Base-by-base conservation (phyloP, 2,113 vertebrate species). In the Urocitellus parryii region DNA sequence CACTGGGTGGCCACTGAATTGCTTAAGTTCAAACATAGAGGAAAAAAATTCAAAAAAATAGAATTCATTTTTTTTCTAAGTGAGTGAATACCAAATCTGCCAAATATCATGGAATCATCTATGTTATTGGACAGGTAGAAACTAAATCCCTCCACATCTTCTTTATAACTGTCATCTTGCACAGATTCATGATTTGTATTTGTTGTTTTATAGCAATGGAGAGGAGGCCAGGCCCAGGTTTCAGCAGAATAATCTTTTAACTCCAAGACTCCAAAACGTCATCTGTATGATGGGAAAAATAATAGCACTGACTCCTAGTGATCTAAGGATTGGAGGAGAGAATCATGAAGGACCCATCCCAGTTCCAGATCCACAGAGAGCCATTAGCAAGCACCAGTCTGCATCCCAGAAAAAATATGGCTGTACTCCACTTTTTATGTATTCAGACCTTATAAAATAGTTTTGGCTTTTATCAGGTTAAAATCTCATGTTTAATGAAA, bases 371-470 rank as follows among this genome's bases (percentile, higher is more conserved):
- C 63, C 8, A 4, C 1, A 25, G 84, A 45, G 34, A 48, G 13
- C 16, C 29, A 12, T 1, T 18, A 3, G 20, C 12, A 34, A 72
- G 25, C 1, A 0, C 6, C 29, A 45, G 17, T 24, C 27, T 5
- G 79, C 39, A 10, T 3, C 2, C 10, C 18, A 74, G 32, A 73
- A 45, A 34, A 32, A 68, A 32, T 34, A 7, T 6, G 10, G 34
- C 10, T 51, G 70, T 72, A 7, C 8, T 17, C 6, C 29, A 2
- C 32, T n/a, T 80, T 53, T 56, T 39, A 68, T 7, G 73, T 42
- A 90, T 53, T 88, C 20, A 58, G 68, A 88, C 9, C 81, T n/a
- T 51, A 5, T 93, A 56, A 95, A 91, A 87, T 77, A 32, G 32
- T 39, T 80, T 65, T 34, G 39, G 2, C 2, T 29, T 58, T 39